Evolutionary conservation across 2,797 vertebrate species (phyloP).

Genomic region (Falco cherrug): DNA sequence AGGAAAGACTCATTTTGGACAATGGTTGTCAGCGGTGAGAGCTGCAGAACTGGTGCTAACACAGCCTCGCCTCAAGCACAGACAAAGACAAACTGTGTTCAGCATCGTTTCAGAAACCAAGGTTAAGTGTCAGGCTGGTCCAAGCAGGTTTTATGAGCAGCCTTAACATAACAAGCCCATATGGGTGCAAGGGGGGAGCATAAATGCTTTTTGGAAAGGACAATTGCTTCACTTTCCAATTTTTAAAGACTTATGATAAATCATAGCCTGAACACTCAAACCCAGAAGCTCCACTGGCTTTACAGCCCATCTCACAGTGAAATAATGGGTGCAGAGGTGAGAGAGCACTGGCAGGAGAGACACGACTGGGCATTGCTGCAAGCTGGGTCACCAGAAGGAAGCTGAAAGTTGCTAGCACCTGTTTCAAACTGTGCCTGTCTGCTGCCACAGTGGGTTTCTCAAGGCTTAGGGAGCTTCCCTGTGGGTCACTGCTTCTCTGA

Average conservation of each 20-base stretch:
- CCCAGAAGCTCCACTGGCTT: not conserved
- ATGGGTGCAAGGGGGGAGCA: not conserved
- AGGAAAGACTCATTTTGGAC: not conserved
- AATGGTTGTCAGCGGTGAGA: not conserved
- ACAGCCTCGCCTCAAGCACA: accelerated
- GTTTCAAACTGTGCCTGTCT: not conserved
- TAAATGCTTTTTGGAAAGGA: not conserved
- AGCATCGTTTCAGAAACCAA: not conserved
- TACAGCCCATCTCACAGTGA: not conserved
- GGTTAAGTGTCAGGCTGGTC: not conserved
- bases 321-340: not conserved
- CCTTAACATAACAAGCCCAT: not conserved
- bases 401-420: not conserved
- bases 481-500: not conserved
- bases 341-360: not conserved
- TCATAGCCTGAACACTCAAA: not conserved
- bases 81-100: not conserved
- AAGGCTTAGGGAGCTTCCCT: not conserved
- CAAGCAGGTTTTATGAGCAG: not conserved
- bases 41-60: not conserved
- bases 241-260: not conserved
- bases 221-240: not conserved
- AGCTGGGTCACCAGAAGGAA: not conserved
- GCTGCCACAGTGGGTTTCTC: not conserved
- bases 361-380: not conserved